Evolutionary conservation across 64 coral and sea anemone species (phyloP).

Genomic region (Cladopsammia gracilis): DNA sequence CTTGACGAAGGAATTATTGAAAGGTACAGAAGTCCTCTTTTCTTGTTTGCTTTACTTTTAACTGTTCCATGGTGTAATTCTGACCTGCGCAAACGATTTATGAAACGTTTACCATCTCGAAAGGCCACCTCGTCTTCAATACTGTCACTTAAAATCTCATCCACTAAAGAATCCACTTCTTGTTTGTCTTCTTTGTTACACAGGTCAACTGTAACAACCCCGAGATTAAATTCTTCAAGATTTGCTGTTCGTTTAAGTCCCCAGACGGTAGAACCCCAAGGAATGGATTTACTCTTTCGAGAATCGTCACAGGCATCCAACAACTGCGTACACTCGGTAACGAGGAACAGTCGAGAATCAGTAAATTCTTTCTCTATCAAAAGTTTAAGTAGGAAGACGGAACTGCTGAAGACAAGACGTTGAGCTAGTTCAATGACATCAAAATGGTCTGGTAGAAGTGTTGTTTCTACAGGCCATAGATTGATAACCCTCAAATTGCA

Average conservation of each 20-base stretch:
- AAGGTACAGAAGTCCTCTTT: neutral
- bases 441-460: constrained; percentile 7
- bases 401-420: constrained; percentile 26
- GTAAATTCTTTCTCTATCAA: neutral
- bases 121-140: constrained; percentile 42
- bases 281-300: neutral
- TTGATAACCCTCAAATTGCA: constrained; percentile 5
- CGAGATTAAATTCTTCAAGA: neutral
- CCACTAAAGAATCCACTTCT: constrained; percentile 3
- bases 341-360: neutral
- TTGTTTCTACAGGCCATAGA: constrained; percentile 36
- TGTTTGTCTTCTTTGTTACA: neutral
- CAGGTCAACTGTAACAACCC: constrained; percentile 27
- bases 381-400: constrained; percentile 13
- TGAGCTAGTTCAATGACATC: constrained; percentile 24
- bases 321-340: constrained; percentile 28
- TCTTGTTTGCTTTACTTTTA: neutral
- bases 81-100: constrained; percentile 1
- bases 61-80: neutral
- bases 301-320: neutral
- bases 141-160: neutral
- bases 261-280: constrained; percentile 61
- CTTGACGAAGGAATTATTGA: neutral
- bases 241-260: constrained; percentile 38
- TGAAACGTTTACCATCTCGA: constrained; percentile 1